Percentiles rank a stretch among this genome's conserved stretches.
These are phyloP conservation scores for Porites australiensis DNA, from an alignment of 64 coral and sea anemone genomes.

Conservation along the genomic window DNA sequence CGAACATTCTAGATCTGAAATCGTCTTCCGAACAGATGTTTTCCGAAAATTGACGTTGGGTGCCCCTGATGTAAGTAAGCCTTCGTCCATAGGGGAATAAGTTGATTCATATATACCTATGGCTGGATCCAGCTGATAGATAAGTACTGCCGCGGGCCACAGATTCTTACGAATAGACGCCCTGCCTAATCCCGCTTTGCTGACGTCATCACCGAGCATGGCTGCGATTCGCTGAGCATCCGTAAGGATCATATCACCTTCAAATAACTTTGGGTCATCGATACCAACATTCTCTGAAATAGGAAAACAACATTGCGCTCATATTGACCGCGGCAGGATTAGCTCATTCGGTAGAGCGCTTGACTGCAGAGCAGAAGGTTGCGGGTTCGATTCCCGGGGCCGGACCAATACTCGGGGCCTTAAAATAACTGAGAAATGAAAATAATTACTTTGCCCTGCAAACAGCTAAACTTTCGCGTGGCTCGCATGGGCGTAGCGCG, in stretches of 20 bases:
- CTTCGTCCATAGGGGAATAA: neutral
- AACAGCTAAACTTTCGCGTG: too few species aligned
- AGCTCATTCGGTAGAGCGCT: neutral
- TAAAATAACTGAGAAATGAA: too few species aligned
- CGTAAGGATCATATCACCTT: conserved; percentile 36
- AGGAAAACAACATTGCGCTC: neutral
- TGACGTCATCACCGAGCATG: conserved; percentile 16
- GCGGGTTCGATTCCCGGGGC: neutral
- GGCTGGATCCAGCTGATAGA: conserved; percentile 19
- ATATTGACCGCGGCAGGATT: neutral
- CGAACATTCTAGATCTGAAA: too few species aligned
- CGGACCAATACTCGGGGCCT: neutral
- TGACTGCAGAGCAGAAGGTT: too few species aligned
- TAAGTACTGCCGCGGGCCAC: conserved; percentile 37
- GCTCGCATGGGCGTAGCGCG: too few species aligned
- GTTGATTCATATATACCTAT: neutral
- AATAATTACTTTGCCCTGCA: too few species aligned
- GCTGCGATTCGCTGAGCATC: conserved; percentile 26
- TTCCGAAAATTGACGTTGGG: too few species aligned
- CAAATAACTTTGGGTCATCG: neutral
- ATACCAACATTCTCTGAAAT: conserved; percentile 34
- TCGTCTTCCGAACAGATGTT: too few species aligned
- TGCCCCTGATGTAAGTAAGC: too few species aligned
- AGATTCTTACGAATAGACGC: conserved; percentile 14
- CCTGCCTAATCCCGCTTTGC: conserved; percentile 19